phyloP scores from a whole-genome alignment of 2,113 vertebrate species.

The Perognathus longimembris region DNA sequence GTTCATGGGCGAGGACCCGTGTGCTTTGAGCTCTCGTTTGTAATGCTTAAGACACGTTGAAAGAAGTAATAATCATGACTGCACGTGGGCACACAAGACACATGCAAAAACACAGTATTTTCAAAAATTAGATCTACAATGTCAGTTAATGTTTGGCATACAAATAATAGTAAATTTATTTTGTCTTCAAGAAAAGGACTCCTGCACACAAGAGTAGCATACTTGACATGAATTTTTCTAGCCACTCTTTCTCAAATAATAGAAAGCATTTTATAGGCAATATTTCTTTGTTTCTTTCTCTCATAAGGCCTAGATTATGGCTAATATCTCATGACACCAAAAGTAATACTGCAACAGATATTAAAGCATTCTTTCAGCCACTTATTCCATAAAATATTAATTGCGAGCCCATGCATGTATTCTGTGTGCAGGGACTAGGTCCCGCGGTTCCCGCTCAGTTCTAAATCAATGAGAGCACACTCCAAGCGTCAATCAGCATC shows the following conservation, averaged over 20 bases:
- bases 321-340: constrained; percentile 89
- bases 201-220: constrained; percentile 33
- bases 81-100: not conserved
- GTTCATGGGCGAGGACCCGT: constrained; percentile 8
- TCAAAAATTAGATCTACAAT: constrained; percentile 9
- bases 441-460: constrained; percentile 88
- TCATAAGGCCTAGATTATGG: constrained; percentile 87
- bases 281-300: constrained; percentile 88
- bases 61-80: constrained; percentile 54
- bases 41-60: constrained; percentile 46
- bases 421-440: constrained; percentile 88
- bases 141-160: constrained; percentile 62
- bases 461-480: constrained; percentile 92
- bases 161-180: constrained; percentile 76
- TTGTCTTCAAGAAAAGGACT: constrained; percentile 67
- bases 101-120: constrained; percentile 26
- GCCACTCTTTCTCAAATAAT: constrained; percentile 83
- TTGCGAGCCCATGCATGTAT: constrained; percentile 86
- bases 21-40: constrained; percentile 48
- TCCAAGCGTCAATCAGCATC: constrained; percentile 87
- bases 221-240: constrained; percentile 73
- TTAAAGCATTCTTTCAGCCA: constrained; percentile 90
- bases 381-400: constrained; percentile 95
- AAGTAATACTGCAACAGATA: constrained; percentile 90
- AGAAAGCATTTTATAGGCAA: constrained; percentile 83